A percentile compares a stretch with the other conserved stretches of the same genome.
Conservation (phyloP, 2,113 vertebrate species). For the Alexandromys fortis region DNA sequence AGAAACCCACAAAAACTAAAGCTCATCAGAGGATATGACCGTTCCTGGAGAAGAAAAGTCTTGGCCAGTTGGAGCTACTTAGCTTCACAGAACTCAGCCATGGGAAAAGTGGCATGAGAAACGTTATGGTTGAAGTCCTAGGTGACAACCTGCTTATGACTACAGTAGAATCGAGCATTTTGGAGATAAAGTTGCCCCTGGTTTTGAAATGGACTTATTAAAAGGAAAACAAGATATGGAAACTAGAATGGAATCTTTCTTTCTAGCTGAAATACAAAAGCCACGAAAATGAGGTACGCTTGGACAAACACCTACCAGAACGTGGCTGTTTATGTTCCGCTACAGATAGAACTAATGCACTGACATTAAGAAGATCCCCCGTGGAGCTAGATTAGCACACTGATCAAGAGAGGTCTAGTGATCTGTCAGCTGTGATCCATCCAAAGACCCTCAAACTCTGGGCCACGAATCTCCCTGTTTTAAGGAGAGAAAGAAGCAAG, state of each 20-base stretch:
- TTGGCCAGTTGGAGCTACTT: not conserved
- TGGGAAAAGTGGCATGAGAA: not conserved
- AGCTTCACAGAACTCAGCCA: not conserved
- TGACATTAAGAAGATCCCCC: not conserved
- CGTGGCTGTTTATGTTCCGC: too few relatives aligned
- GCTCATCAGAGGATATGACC: not conserved
- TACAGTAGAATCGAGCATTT: not conserved
- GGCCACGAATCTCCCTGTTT: not conserved
- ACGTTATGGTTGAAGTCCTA: not conserved
- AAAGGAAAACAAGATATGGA: not conserved
- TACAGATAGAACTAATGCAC: not conserved
- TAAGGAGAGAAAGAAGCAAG: not conserved
- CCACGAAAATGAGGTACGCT: not conserved
- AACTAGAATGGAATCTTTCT: not conserved
- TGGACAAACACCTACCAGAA: not conserved
- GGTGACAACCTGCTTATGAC: not conserved
- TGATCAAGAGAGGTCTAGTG: not conserved
- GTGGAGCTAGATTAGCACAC: not conserved
- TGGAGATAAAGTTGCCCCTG: not conserved
- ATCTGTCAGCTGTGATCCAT: too few relatives aligned
- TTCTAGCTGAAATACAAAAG: not conserved
- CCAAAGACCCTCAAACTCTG: fast-evolving
- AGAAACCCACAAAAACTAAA: not conserved
- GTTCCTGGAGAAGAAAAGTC: not conserved
- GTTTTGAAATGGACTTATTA: not conserved